Evolutionary conservation across 2,888 invertebrate species (phyloP).

Genomic region (Hymenopus coronatus): DNA sequence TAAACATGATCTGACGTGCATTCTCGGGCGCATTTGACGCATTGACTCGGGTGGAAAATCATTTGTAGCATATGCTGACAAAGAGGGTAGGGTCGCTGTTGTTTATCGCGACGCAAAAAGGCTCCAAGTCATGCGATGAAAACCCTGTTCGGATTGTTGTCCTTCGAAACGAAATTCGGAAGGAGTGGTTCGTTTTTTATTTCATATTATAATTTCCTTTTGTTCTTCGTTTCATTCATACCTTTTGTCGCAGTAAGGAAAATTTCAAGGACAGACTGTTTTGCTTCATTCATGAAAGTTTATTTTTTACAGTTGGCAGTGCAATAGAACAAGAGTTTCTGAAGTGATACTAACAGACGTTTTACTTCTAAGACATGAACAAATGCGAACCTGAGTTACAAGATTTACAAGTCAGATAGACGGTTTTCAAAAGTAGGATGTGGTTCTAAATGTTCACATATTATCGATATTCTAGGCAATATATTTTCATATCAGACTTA

Average conservation of each 20-base stretch:
- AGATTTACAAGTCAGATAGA: no score
- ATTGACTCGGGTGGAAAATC: neutral
- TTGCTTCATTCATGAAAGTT: neutral
- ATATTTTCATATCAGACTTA: no score
- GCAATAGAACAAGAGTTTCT: neutral
- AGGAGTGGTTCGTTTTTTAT: neutral
- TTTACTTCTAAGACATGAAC: neutral
- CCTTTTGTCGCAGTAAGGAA: neutral
- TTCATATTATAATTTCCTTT: neutral
- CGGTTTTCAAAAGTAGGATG: no score
- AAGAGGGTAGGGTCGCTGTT: neutral
- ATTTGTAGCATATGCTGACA: neutral
- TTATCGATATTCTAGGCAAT: no score
- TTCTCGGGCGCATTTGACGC: neutral
- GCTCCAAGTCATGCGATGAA: neutral
- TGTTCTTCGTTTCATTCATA: neutral
- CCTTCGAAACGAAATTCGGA: neutral
- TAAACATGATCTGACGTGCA: neutral
- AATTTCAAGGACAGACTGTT: neutral
- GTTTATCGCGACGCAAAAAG: neutral
- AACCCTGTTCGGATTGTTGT: neutral
- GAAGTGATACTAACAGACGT: neutral
- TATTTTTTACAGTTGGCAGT: neutral
- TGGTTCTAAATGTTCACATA: no score
- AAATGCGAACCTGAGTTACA: neutral